phyloP scores from a whole-genome alignment of 1,140 invertebrate genomes.

The Adelges cooleyi region DNA sequence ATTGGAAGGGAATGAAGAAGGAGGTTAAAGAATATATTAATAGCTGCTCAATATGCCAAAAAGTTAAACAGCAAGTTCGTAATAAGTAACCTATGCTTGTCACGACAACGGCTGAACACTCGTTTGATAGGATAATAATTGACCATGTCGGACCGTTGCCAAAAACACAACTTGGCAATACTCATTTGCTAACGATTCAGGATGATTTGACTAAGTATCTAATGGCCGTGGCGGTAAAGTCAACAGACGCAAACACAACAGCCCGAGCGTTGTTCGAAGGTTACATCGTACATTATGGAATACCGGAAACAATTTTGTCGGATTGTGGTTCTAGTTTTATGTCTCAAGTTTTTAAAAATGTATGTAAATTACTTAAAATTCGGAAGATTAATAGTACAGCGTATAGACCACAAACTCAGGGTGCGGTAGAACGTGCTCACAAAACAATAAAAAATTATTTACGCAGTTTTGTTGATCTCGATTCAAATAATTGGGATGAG shows the following conservation, averaged over 20 bases:
- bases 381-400: neutral
- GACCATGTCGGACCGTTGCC: neutral
- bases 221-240: conserved; percentile 22
- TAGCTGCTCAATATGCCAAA: neutral
- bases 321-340: neutral
- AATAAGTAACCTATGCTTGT: neutral
- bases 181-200: conserved; percentile 24
- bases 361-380: neutral
- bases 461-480: conserved; percentile 37
- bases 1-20: neutral
- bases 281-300: neutral
- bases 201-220: conserved; percentile 36
- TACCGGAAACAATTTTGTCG: neutral
- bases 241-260: neutral
- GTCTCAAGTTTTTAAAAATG: neutral
- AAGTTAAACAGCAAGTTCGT: neutral
- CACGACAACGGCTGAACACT: neutral
- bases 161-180: neutral
- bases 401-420: neutral
- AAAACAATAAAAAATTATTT: conserved; percentile 38
- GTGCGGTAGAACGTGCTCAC: conserved; percentile 37
- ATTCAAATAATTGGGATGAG: conserved; percentile 40
- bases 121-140: neutral
- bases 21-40: neutral
- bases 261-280: neutral